Conservation (phyloP, 2,113 vertebrate species). For the Mohoua ochrocephala region DNA sequence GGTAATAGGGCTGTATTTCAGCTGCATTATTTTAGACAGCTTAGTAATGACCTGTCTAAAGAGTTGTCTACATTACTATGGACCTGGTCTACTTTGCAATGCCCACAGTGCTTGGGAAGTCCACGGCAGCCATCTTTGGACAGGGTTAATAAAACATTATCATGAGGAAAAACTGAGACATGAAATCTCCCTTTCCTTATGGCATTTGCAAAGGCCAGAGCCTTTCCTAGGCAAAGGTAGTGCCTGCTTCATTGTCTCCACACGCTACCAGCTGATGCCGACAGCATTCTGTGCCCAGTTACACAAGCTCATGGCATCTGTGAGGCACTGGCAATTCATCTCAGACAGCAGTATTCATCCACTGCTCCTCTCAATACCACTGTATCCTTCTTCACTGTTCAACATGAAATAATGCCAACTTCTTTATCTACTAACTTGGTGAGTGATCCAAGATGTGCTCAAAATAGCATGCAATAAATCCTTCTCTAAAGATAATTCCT, state of each 20-base stretch:
- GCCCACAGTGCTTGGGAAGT: neutral
- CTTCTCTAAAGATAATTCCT: neutral
- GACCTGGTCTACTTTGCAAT: neutral
- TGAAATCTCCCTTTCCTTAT: neutral
- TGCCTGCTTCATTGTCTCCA: neutral
- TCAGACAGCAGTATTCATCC: neutral
- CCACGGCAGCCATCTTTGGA: neutral
- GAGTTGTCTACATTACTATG: neutral
- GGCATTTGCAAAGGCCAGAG: neutral
- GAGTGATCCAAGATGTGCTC: neutral
- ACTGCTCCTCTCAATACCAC: neutral
- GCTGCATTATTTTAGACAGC: neutral
- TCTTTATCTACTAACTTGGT: neutral
- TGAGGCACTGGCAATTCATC: neutral
- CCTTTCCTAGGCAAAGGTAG: neutral
- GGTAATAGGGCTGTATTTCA: neutral
- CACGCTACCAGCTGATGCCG: neutral
- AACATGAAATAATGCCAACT: neutral
- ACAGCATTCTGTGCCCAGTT: neutral
- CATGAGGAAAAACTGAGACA: neutral
- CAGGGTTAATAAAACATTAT: neutral
- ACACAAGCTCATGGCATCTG: neutral
- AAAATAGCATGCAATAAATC: neutral
- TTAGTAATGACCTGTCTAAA: neutral
- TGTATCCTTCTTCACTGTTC: neutral